Percentiles rank a stretch among this genome's conserved stretches.
Conservation (phyloP, 2,113 vertebrate genomes). For the Haplochromis burtoni region DNA sequence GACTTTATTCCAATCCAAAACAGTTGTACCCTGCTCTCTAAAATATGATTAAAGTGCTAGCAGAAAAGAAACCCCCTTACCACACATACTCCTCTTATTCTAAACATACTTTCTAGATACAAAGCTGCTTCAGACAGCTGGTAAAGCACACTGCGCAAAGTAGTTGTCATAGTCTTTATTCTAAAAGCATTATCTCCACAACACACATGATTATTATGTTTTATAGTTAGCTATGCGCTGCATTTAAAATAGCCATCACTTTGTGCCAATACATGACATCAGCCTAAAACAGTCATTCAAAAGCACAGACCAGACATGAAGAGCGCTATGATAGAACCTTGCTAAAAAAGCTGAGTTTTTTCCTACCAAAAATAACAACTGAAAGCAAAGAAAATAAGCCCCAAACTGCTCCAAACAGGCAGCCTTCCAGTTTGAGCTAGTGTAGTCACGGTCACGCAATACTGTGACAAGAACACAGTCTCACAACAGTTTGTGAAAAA, state of each 20-base stretch:
- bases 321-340: neutral
- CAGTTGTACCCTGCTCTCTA: neutral
- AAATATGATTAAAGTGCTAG: neutral
- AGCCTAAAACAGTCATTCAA: neutral
- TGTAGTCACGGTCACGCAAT: neutral
- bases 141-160: neutral
- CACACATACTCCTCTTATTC: neutral
- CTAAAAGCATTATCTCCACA: neutral
- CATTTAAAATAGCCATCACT: constrained; percentile 2
- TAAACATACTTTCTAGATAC: neutral
- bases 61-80: neutral
- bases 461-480: neutral
- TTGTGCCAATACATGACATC: neutral
- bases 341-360: neutral
- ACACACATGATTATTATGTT: neutral
- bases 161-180: neutral
- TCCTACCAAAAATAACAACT: neutral
- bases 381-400: neutral
- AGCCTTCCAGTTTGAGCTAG: neutral
- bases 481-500: neutral
- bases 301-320: neutral
- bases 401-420: neutral
- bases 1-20: neutral
- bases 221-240: neutral
- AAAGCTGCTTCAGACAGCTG: neutral